A percentile compares a stretch with the other conserved stretches of the same genome.
phyloP scores from a whole-genome alignment of 2,888 invertebrate genomes.

The Alsophila aescularia region DNA sequence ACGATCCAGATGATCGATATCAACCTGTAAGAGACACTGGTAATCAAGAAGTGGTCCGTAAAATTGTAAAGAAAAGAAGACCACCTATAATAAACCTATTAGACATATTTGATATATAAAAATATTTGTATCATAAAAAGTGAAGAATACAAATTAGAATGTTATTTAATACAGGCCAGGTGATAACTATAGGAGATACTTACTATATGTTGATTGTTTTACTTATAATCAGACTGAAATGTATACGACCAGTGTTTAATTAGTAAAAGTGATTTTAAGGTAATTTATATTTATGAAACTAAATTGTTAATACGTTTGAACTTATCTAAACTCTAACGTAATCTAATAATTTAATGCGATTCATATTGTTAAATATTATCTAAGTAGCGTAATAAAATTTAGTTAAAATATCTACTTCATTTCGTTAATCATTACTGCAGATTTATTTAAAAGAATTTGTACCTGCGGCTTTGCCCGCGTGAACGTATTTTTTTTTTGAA shows the following conservation, averaged over 20 bases:
- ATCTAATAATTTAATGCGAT: too few relatives aligned
- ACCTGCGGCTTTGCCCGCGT: too few relatives aligned
- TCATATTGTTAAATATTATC: too few relatives aligned
- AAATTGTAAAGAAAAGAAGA: slow-evolving; percentile 71
- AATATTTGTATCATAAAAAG: slow-evolving; percentile 20
- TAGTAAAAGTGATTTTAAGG: neutral
- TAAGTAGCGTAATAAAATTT: too few relatives aligned
- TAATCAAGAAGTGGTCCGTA: slow-evolving; percentile 66
- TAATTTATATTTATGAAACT: neutral
- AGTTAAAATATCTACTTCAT: too few relatives aligned
- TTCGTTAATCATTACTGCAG: too few relatives aligned
- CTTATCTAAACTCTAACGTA: neutral
- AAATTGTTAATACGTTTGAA: neutral
- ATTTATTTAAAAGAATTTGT: too few relatives aligned
- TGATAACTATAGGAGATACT: neutral
- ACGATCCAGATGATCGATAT: slow-evolving; percentile 61
- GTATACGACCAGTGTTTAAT: neutral
- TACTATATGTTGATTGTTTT: neutral
- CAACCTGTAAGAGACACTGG: slow-evolving; percentile 50
- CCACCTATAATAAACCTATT: slow-evolving; percentile 70
- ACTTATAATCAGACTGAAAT: slow-evolving; percentile 1
- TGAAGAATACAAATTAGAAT: slow-evolving; percentile 66
- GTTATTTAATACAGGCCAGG: slow-evolving; percentile 5
- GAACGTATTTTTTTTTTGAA: too few relatives aligned
- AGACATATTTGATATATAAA: slow-evolving; percentile 77